Evolutionary conservation across 2,113 vertebrate species (phyloP), one percentile per base, ranked within the genome.

Genomic region (Uria aalge): DNA sequence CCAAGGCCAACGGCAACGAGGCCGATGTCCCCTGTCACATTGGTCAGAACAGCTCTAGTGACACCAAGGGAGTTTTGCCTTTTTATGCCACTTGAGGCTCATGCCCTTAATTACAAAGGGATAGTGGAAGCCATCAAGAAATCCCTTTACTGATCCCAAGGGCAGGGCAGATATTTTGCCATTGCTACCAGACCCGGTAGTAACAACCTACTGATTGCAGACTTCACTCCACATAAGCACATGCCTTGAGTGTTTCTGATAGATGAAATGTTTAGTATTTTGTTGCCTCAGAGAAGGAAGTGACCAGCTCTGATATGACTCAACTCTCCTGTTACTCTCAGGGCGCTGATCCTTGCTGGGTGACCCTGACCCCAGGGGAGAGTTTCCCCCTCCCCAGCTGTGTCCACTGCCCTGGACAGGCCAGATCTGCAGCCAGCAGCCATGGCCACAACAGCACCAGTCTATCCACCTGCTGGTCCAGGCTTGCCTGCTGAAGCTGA

Each of bases 21-120:
- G 40, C 52, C 47, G 74, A 57, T 29, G 38, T 38, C 48, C 40
- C 13, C 29, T 7, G 1, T 67, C 32, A 57, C 0, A 0, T 1
- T 47, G 27, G n/a, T 21, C 68, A 71, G 29, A 80, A 71, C 5
- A 69, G 43, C 40, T 88, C 72, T 30, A 72, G 2, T 23, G n/a
- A 76, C 45, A 64, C 50, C 48, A 50, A 32, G 30, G 13, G 11
- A 55, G 16, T 59, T 72, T 57, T 85, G 24, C 36, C 45, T 76
- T 78, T 75, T 79, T 30, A 45, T 56, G 57, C 52, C 43, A 56
- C 21, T 60, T 71, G 73, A 64, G 36, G 27, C 36, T 90, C 13
- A 38, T 20, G 32, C 20, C 52, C 34, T 30, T 92, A 38, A 52
- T 72, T 92, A 71, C 22, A 56, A n/a, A 74, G 15, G 14, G 12